Conservation (phyloP, 2,797 vertebrate genomes). For the Coregonus ussuriensis region DNA sequence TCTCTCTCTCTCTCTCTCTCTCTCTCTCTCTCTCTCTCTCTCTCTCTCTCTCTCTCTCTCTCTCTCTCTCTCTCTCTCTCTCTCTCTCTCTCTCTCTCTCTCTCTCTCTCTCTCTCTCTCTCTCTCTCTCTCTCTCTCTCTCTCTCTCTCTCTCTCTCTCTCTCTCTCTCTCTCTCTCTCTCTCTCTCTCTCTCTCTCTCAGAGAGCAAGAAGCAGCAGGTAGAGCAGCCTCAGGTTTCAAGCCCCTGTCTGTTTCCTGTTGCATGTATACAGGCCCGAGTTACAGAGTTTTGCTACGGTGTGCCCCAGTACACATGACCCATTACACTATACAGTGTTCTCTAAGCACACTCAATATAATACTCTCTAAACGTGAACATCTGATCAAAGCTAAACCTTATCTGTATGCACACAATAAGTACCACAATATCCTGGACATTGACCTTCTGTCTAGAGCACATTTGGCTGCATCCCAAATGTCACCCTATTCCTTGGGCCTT, state of each 20-base stretch:
- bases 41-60: not conserved
- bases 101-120: not conserved
- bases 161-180: not conserved
- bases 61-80: not conserved
- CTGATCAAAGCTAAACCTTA: not conserved
- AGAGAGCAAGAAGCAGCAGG: slow-evolving; percentile 37
- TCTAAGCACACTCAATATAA: not conserved
- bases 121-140: not conserved
- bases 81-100: slow-evolving; percentile 4
- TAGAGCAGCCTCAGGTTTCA: slow-evolving; percentile 45
- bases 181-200: not conserved
- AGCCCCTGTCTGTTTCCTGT: slow-evolving; percentile 37
- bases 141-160: not conserved
- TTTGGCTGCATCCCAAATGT: not conserved
- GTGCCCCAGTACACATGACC: not conserved
- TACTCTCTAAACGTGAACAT: not conserved
- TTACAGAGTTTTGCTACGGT: not conserved
- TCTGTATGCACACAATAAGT: not conserved
- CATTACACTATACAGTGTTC: not conserved
- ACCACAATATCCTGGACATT: not conserved
- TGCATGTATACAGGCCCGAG: slow-evolving; percentile 27
- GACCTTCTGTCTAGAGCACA: not conserved
- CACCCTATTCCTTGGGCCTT: too few relatives aligned
- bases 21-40: slow-evolving; percentile 36
- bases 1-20: not conserved